These are phyloP conservation scores for Coptodon bakossiorum DNA, from an alignment of 2,113 vertebrate genomes.

Conservation along the genomic window DNA sequence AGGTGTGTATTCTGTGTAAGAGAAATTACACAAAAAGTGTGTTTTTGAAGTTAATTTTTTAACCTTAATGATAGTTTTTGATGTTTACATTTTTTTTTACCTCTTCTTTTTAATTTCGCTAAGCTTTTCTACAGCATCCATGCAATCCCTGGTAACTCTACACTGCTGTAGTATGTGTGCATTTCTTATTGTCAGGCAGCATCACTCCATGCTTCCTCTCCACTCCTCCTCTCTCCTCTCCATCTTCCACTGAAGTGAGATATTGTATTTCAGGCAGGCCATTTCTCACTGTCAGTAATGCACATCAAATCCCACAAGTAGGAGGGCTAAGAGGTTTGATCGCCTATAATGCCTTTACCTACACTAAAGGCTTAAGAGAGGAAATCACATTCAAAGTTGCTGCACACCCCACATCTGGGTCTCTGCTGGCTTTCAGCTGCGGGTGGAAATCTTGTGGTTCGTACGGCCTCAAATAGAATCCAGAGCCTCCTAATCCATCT, in stretches of 20 bases:
- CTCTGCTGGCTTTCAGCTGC: conserved; percentile 42
- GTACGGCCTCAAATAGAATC: conserved; percentile 58
- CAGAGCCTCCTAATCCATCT: conserved; percentile 65
- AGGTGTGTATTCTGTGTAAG: background rate
- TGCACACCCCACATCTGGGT: conserved; percentile 49
- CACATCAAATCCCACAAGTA: conserved; percentile 69
- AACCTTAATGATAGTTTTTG: background rate
- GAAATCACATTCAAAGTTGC: conserved; percentile 70
- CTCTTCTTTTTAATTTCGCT: background rate
- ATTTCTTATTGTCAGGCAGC: background rate
- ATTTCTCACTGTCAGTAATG: conserved; percentile 78
- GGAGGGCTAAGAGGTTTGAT: conserved; percentile 69
- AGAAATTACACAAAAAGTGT: background rate
- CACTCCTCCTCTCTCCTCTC: background rate
- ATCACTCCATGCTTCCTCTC: background rate
- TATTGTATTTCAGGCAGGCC: conserved; percentile 72
- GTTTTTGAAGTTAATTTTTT: background rate
- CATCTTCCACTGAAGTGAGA: conserved; percentile 56
- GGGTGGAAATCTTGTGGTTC: conserved; percentile 55
- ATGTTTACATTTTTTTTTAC: background rate
- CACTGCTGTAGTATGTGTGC: background rate
- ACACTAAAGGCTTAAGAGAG: conserved; percentile 57
- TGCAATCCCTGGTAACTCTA: background rate
- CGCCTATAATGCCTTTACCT: conserved; percentile 68
- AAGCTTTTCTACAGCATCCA: background rate